Conservation (phyloP, 2,797 vertebrate genomes). For the Sebastes nivosus region DNA sequence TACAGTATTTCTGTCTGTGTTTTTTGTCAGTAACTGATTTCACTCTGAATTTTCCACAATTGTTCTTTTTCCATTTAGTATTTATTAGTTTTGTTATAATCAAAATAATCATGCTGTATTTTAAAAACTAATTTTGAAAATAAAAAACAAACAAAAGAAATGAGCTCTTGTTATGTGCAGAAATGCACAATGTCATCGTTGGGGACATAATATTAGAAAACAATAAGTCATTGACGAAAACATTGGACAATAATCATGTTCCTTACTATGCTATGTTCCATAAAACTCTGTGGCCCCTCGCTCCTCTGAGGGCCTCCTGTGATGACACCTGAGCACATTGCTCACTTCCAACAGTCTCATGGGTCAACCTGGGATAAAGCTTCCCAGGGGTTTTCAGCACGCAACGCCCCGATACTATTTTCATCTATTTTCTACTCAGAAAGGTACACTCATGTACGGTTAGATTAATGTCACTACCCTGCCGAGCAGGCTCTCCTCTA, state of each 20-base stretch:
- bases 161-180: background rate
- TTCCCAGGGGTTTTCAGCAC: conserved; percentile 16
- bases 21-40: background rate
- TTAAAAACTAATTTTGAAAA: background rate
- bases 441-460: conserved; percentile 12
- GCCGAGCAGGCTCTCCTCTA: background rate
- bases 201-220: background rate
- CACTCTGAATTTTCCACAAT: background rate
- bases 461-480: conserved; percentile 37
- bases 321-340: conserved; percentile 38
- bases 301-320: conserved; percentile 5
- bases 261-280: background rate
- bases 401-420: conserved; percentile 36
- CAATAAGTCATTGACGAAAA: background rate
- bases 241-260: background rate
- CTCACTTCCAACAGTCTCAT: background rate
- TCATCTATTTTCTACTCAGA: conserved; percentile 35
- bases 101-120: background rate
- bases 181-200: no score
- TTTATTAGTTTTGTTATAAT: background rate
- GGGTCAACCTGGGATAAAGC: conserved; percentile 37
- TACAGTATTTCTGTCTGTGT: background rate
- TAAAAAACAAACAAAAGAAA: background rate
- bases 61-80: no score
- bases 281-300: background rate